Percentiles rank a stretch among this genome's conserved stretches.
Evolutionary conservation across 2,113 vertebrate genomes (phyloP).

Genomic region (Gasterosteus nipponicus): DNA sequence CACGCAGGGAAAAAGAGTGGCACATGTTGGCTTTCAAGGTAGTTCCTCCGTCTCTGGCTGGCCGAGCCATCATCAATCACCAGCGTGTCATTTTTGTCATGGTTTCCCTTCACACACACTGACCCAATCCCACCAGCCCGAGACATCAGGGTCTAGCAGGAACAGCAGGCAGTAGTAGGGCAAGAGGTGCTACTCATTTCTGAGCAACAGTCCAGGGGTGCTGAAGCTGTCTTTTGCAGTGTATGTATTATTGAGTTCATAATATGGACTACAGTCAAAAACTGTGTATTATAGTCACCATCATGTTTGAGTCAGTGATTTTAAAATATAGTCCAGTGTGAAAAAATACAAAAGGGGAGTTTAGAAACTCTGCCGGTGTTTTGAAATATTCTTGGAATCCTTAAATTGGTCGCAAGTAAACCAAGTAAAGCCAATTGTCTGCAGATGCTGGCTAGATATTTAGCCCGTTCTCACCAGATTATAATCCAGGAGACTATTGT

Average conservation of each 20-base stretch:
- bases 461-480: not conserved
- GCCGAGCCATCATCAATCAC: slow-evolving; percentile 78
- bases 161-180: slow-evolving; percentile 29
- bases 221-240: slow-evolving; percentile 14
- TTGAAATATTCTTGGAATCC: not conserved
- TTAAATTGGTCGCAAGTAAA: not conserved
- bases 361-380: not conserved
- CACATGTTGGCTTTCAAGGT: slow-evolving; percentile 68
- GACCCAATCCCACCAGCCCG: slow-evolving; percentile 72
- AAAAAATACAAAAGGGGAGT: not conserved
- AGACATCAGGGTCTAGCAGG: slow-evolving; percentile 63
- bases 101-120: slow-evolving; percentile 77
- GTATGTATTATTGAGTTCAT: not conserved
- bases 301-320: not conserved
- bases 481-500: not conserved
- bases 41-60: slow-evolving; percentile 63
- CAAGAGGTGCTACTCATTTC: slow-evolving; percentile 5
- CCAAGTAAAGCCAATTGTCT: not conserved
- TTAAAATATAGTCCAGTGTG: not conserved
- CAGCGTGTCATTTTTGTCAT: slow-evolving; percentile 70
- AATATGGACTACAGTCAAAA: not conserved
- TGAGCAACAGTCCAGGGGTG: slow-evolving; percentile 16
- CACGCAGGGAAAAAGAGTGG: slow-evolving; percentile 49
- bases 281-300: not conserved
- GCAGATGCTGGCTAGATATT: not conserved